Evolutionary conservation across 2,888 invertebrate species (phyloP), one percentile per base, ranked within the genome.

Genomic region (Euplexia lucipara): DNA sequence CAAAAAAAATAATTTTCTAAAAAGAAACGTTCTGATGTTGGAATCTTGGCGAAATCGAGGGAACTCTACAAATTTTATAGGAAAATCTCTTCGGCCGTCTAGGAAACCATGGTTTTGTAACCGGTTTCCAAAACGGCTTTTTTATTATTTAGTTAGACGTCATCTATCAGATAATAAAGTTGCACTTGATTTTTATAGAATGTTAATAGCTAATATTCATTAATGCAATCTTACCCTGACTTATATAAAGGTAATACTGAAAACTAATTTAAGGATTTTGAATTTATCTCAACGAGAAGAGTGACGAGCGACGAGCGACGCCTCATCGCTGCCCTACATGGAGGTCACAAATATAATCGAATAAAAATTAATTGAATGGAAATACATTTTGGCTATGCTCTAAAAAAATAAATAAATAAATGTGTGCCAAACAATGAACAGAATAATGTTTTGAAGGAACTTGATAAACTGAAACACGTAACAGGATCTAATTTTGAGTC

Each of bases 311-410:
- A n/a, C n/a, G n/a, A n/a, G n/a, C n/a, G n/a, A n/a, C n/a, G 12
- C 18, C 18, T 18, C 42, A 20, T 42, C 20, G 42, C 42, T 42
- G 18, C 20, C 42, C 18, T 42, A 42, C 42, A 42, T 18, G n/a
- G n/a, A n/a, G n/a, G n/a, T n/a, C n/a, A n/a, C n/a, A 20, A 39
- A 37, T 37, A 37, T 37, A 14, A 37, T 37, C n/a, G 14, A 37
- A 37, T n/a, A 37, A 37, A 37, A 37, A 37, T 5, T 37, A 37
- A 14, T 14, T 20, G 22, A 44, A 44, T 44, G 44, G 44, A 14
- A 44, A 44, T 44, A 22, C 20, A 44, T 22, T 44, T 22, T 44
- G 44, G 37, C 37, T 37, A 37, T 37, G 37, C 37, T 37, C n/a
- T 37, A 37, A 37, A 45, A 14, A 45, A 16, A 3, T 39, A 7